Evolutionary conservation across 2,113 vertebrate species (phyloP).

Genomic region (Catagonus wagneri): DNA sequence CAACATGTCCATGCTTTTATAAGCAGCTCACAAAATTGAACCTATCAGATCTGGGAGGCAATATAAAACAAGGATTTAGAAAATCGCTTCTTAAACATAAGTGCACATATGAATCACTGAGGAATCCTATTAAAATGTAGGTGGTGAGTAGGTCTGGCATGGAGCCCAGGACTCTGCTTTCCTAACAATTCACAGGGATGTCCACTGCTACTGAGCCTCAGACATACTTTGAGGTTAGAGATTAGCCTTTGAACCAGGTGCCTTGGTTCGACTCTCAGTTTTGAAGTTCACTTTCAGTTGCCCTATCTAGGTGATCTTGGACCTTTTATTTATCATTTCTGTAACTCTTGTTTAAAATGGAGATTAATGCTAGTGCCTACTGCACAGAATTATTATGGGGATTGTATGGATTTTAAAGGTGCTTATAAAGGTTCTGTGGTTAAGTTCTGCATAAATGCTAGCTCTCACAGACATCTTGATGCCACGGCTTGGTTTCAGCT

Average conservation of each 20-base stretch:
- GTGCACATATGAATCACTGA: neutral
- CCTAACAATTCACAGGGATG: neutral
- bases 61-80: constrained; percentile 32
- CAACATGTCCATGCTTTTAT: neutral
- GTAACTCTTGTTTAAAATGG: neutral
- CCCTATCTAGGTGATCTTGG: neutral
- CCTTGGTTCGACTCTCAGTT: neutral
- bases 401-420: neutral
- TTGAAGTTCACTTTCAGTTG: neutral
- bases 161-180: neutral
- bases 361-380: neutral
- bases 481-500: neutral
- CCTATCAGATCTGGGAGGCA: neutral
- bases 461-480: neutral
- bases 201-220: neutral
- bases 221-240: neutral
- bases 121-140: neutral
- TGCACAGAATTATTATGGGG: neutral
- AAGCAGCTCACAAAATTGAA: constrained; percentile 31
- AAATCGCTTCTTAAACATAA: neutral
- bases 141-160: neutral
- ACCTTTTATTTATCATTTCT: neutral
- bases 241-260: neutral
- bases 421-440: neutral
- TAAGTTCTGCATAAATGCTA: neutral